Conservation (phyloP, 2,888 invertebrate genomes). For the Diplolepis rosae region DNA sequence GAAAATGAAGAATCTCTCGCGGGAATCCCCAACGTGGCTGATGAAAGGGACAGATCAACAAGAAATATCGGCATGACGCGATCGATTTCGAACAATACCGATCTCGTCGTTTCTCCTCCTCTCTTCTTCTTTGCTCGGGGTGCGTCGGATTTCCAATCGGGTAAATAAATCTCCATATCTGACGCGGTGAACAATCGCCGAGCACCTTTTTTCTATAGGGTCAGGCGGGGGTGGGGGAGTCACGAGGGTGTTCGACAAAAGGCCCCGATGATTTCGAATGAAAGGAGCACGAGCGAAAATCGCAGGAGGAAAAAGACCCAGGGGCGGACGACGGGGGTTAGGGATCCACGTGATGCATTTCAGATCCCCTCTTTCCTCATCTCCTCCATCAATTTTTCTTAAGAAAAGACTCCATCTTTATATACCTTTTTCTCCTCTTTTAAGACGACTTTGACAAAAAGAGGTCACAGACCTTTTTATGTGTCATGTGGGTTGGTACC, state of each 20-base stretch:
- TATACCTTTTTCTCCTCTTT: background rate
- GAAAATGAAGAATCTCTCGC: constrained; percentile 29
- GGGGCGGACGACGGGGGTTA: constrained; percentile 25
- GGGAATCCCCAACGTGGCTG: constrained; percentile 39
- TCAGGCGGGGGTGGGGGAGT: constrained; percentile 38
- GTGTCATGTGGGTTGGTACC: constrained; percentile 19
- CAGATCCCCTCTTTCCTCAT: constrained; percentile 53
- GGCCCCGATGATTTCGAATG: constrained; percentile 60
- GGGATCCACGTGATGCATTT: constrained; percentile 54
- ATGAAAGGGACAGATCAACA: constrained; percentile 46
- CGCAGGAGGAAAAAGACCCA: constrained; percentile 38
- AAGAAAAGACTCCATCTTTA: constrained; percentile 8
- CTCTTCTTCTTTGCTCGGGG: constrained; percentile 33
- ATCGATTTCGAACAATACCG: constrained; percentile 66
- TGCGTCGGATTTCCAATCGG: constrained; percentile 55
- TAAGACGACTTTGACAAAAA: constrained; percentile 24
- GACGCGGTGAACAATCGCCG: constrained; percentile 63
- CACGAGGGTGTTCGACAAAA: constrained; percentile 44
- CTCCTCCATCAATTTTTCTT: constrained; percentile 26
- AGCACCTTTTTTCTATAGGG: constrained; percentile 54
- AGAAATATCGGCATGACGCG: constrained; percentile 67
- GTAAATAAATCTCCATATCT: constrained; percentile 71
- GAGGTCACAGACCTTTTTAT: constrained; percentile 13
- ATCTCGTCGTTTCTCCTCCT: constrained; percentile 41
- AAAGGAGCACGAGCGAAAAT: constrained; percentile 49